These are phyloP conservation scores for Acanthisitta chloris DNA, from an alignment of 2,113 vertebrate species.

Conservation along the genomic window DNA sequence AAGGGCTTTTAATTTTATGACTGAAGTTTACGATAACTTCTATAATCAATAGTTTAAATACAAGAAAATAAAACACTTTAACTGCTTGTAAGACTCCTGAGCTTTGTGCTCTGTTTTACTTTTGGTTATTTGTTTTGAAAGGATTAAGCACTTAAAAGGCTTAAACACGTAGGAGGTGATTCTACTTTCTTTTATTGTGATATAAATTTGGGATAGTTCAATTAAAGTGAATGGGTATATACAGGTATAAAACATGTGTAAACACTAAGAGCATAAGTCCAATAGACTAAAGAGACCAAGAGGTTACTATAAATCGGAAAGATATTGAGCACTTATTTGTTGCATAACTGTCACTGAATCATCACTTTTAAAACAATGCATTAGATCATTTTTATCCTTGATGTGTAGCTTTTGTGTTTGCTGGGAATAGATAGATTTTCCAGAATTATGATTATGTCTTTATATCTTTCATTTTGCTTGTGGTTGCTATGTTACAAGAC, in stretches of 20 bases:
- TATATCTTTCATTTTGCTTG: constrained; percentile 51
- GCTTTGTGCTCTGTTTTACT: constrained; percentile 49
- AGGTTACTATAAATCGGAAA: background rate
- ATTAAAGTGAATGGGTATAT: constrained; percentile 16
- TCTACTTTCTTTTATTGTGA: constrained; percentile 21
- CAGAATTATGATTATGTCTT: constrained; percentile 67
- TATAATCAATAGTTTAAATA: constrained; percentile 67
- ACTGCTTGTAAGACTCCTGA: constrained; percentile 23
- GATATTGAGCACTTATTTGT: constrained; percentile 42
- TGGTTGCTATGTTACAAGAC: constrained; percentile 52
- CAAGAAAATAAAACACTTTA: constrained; percentile 67
- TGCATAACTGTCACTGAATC: constrained; percentile 1
- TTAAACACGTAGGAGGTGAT: constrained; percentile 12
- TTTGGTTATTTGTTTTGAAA: constrained; percentile 32
- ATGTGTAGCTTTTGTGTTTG: constrained; percentile 42
- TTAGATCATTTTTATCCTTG: constrained; percentile 21
- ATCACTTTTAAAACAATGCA: constrained; percentile 58
- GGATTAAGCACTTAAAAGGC: constrained; percentile 45
- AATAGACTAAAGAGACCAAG: background rate
- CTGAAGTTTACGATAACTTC: constrained; percentile 45
- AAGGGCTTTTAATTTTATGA: constrained; percentile 52
- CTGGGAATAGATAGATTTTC: constrained; percentile 65
- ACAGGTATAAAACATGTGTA: constrained; percentile 28
- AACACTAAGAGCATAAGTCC: background rate
- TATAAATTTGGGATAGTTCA: constrained; percentile 49